phyloP scores from a whole-genome alignment of 2,113 vertebrate genomes.

The Lathamus discolor region DNA sequence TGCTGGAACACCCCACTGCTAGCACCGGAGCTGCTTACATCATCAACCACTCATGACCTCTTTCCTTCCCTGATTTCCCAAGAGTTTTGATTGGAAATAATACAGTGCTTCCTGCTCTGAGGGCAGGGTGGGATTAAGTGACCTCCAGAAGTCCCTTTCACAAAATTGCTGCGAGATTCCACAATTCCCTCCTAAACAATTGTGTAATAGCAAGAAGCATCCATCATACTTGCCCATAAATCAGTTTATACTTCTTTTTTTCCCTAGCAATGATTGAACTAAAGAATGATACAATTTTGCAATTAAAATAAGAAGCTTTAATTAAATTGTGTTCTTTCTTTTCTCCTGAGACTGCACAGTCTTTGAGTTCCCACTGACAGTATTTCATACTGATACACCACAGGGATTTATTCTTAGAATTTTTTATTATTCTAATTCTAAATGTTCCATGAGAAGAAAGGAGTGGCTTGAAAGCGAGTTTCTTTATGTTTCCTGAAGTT shows the following conservation, averaged over 20 bases:
- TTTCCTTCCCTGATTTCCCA: neutral
- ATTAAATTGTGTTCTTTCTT: neutral
- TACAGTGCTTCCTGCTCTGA: neutral
- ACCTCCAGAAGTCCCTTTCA: neutral
- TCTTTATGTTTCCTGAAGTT: neutral
- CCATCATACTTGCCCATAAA: neutral
- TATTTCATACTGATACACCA: neutral
- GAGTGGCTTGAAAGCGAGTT: neutral
- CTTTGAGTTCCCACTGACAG: neutral
- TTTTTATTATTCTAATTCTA: neutral
- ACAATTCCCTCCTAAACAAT: neutral
- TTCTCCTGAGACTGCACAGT: neutral
- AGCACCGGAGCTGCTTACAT: neutral
- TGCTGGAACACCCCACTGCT: too few relatives aligned
- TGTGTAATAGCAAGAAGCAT: neutral
- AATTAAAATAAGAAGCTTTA: constrained; percentile 24
- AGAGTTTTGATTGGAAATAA: neutral
- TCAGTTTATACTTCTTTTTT: neutral
- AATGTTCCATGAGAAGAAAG: neutral
- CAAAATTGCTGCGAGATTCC: neutral
- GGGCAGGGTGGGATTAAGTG: neutral
- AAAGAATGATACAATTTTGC: neutral
- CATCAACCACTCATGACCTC: neutral
- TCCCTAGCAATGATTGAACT: neutral
- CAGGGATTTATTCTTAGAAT: neutral